Evolutionary conservation across 2,888 invertebrate genomes (phyloP), one percentile per base, ranked within the genome.

Genomic region (Pristionchus entomophagus): DNA sequence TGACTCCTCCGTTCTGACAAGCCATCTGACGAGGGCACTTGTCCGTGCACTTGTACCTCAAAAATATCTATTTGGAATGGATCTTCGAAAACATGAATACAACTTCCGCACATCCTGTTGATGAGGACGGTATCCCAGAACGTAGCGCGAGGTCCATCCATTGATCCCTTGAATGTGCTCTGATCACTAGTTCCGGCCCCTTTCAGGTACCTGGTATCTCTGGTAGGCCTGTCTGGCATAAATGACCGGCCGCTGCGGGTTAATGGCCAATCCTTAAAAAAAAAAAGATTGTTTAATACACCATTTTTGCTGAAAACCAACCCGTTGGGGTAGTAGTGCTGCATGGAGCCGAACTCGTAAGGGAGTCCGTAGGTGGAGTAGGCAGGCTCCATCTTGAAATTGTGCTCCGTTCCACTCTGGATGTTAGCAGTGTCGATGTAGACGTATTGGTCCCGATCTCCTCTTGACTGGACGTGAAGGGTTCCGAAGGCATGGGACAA

Each of bases 301-400:
- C n/a, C 26, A 29, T 26, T 6, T 29, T 5, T 2, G 62, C 10
- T 26, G 3, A 19, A 6, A 17, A 32, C 80, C 3, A 5, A 80
- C 80, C 51, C 49, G 29, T 51, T 19, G 0, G 49, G 80, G 26
- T 17, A 26, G 32, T 80, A 80, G 51, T 80, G 80, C 32, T 80
- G 80, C 80, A 80, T 80, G 51, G 80, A 80, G 26, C 80, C 80
- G 51, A 80, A 80, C 29, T 80, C 80, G 51, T 80, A 80, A 17
- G 80, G 80, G 22, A 80, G 17, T 29, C 80, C 80, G 51, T 80
- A 80, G 32, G 49, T 80, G 32, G 73, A 73, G 4, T 41, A 38
- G 5, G 51, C 78, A 1, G 73, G 73, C 26, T 73, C 73, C 73
- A 73, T 41, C 29, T 32, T 80, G 80, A 80, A 80, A 17, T 80